These are phyloP conservation scores for Drepanosiphum platanoidis DNA, from an alignment of 2,888 invertebrate genomes.

Conservation along the genomic window DNA sequence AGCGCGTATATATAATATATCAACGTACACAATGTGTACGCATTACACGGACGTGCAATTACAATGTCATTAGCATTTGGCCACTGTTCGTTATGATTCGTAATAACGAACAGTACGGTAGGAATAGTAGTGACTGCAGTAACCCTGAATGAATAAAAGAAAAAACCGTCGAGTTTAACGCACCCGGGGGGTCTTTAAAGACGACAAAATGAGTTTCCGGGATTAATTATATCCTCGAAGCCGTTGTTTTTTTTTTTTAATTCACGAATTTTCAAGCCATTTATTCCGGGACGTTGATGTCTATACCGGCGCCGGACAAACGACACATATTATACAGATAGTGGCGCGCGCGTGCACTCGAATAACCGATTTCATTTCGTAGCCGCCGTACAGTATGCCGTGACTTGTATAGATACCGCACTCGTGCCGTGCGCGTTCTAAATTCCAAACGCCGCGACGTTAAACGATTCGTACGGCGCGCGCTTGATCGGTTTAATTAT, in stretches of 20 bases:
- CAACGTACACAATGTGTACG: not conserved
- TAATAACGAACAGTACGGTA: constrained; percentile 7
- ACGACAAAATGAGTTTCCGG: constrained; percentile 31
- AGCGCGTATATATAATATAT: not conserved
- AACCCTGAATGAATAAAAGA: not conserved
- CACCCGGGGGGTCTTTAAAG: constrained; percentile 13
- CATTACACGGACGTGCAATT: constrained; percentile 24
- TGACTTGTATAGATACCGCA: no score
- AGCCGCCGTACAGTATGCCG: no score
- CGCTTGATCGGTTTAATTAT: no score
- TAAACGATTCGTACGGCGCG: no score
- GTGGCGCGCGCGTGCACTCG: no score
- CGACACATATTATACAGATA: no score
- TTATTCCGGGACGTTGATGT: not conserved
- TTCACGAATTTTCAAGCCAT: constrained; percentile 14
- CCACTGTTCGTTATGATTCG: constrained; percentile 39
- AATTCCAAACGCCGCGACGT: no score
- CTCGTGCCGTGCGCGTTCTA: no score
- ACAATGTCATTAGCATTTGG: constrained; percentile 56
- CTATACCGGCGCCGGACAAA: no score
- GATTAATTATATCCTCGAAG: not conserved
- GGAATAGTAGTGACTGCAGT: no score
- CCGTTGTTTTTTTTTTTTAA: constrained; percentile 8
- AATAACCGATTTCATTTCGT: no score
- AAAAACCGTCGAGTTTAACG: not conserved